Evolutionary conservation across 2,888 invertebrate genomes (phyloP).

Genomic region (Apamea anceps): DNA sequence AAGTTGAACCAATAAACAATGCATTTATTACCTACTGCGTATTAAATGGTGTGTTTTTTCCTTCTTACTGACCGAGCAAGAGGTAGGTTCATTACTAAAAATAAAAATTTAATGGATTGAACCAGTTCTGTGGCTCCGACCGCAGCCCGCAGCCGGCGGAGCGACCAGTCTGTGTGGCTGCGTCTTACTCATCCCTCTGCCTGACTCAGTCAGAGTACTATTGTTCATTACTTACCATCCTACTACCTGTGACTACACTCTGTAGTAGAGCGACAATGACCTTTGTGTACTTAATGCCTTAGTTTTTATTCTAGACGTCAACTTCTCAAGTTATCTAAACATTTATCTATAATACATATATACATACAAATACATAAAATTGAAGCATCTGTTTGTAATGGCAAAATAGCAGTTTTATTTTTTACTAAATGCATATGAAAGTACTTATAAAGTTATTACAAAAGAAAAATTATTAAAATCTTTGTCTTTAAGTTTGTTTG

Average conservation of each 20-base stretch:
- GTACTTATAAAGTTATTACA: too few species aligned
- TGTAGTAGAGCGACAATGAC: conserved; percentile 48
- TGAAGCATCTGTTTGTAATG: not conserved
- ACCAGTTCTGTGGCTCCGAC: conserved; percentile 75
- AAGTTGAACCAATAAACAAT: conserved; percentile 65
- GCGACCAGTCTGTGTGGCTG: conserved; percentile 64
- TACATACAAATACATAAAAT: not conserved
- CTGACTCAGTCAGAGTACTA: conserved; percentile 63
- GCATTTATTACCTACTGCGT: conserved; percentile 55
- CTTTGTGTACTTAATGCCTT: conserved; percentile 37
- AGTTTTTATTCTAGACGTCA: conserved; percentile 36
- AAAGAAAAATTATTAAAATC: too few species aligned
- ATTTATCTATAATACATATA: not conserved
- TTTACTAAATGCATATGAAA: too few species aligned
- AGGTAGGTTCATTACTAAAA: conserved; percentile 74
- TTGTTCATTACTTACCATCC: conserved; percentile 59
- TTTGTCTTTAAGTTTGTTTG: too few species aligned
- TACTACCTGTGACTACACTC: not conserved
- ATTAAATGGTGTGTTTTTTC: conserved; percentile 55
- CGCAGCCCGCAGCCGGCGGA: conserved; percentile 62
- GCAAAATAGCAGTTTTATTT: not conserved
- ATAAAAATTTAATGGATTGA: conserved; percentile 77
- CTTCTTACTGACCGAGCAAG: conserved; percentile 53
- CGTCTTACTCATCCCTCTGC: conserved; percentile 60
- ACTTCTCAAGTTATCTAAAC: conserved; percentile 12